Percentiles rank a stretch among this genome's conserved stretches.
Evolutionary conservation across 53 echinoderm and acorn worm species (phyloP).

Genomic region (Hippasteria phrygiana): DNA sequence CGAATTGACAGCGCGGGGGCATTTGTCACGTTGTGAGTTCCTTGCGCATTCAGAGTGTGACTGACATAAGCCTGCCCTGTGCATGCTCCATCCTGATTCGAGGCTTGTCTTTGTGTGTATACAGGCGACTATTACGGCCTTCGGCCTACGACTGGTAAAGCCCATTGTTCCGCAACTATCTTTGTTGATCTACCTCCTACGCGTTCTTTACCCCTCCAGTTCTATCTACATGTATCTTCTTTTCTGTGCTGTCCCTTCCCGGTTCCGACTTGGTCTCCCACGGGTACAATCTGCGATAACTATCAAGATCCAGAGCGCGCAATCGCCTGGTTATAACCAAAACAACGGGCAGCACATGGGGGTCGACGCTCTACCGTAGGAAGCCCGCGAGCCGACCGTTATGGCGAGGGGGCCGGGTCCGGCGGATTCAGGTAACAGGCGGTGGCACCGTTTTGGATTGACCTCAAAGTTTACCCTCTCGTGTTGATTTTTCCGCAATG

Average conservation of each 20-base stretch:
- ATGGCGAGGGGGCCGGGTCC: conserved; percentile 33
- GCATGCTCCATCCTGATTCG: background rate
- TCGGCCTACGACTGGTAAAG: conserved; percentile 34
- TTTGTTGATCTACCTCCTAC: conserved; percentile 38
- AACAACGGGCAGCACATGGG: background rate
- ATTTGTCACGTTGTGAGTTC: background rate
- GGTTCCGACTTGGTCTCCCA: conserved; percentile 18
- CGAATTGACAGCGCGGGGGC: background rate
- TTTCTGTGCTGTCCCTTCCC: background rate
- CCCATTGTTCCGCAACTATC: conserved; percentile 50
- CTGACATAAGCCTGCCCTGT: background rate
- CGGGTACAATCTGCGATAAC: conserved; percentile 61
- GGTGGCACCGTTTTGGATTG: conserved; percentile 44
- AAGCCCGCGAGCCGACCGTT: background rate
- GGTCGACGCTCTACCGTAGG: conserved; percentile 29
- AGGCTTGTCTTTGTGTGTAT: conserved; percentile 16
- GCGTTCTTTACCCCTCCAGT: conserved; percentile 21
- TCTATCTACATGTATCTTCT: background rate
- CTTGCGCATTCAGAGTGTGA: background rate
- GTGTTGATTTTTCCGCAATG: conserved; percentile 57
- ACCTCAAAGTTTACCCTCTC: conserved; percentile 45
- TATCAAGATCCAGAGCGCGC: conserved; percentile 27
- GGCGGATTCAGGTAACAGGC: conserved; percentile 11
- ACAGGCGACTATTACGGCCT: conserved; percentile 53
- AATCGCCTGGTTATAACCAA: background rate